phyloP scores from a whole-genome alignment of 2,113 vertebrate species.

The Macquaria ambigua region DNA sequence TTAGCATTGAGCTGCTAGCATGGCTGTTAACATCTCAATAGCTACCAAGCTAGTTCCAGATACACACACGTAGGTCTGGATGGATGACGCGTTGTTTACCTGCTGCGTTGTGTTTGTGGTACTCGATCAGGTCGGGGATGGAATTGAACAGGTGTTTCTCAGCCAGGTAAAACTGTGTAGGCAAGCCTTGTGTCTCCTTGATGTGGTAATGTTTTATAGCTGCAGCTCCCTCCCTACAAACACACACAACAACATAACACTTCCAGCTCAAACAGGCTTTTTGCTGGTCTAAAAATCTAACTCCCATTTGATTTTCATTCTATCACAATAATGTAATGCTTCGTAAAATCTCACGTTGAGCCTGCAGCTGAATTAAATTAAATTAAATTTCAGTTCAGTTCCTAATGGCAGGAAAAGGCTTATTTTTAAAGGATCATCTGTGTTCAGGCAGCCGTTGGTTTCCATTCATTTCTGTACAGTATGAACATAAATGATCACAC shows the following conservation, averaged over 20 bases:
- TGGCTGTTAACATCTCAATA: too few species aligned
- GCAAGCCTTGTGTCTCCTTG: slow-evolving; percentile 34
- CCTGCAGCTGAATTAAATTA: too few species aligned
- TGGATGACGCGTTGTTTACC: slow-evolving; percentile 75
- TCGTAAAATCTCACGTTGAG: too few species aligned
- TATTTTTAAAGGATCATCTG: neutral
- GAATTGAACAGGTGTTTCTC: slow-evolving; percentile 92
- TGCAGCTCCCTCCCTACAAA: slow-evolving; percentile 39
- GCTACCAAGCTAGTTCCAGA: too few species aligned
- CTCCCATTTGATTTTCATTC: too few species aligned
- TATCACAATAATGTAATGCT: too few species aligned
- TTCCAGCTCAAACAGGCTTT: neutral
- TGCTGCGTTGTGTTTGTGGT: slow-evolving; percentile 96
- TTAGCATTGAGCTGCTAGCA: too few species aligned
- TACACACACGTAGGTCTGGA: neutral
- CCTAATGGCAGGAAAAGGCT: neutral
- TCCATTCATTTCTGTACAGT: neutral
- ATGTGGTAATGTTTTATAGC: slow-evolving; percentile 78
- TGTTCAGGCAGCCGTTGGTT: neutral
- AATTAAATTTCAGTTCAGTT: neutral
- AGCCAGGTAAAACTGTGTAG: slow-evolving; percentile 82
- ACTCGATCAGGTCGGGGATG: slow-evolving; percentile 94
- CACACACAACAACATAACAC: neutral
- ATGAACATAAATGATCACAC: too few species aligned
- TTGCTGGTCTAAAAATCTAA: too few species aligned